Evolutionary conservation across 1,140 invertebrate genomes (phyloP).

Genomic region (Diprion similis): DNA sequence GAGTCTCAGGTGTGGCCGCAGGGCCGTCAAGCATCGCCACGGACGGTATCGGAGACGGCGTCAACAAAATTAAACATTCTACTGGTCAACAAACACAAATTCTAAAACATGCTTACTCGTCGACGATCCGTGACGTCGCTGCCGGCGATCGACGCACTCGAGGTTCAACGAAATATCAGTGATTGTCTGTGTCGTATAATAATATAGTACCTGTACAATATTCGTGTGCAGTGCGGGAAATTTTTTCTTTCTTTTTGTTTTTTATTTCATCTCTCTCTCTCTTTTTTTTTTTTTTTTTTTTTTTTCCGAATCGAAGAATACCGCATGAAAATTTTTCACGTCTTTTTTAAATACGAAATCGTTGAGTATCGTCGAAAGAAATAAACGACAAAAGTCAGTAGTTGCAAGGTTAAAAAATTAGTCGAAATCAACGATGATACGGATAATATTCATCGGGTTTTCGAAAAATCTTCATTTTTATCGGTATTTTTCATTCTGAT

Average conservation of each 20-base stretch:
- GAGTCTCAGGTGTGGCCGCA: neutral
- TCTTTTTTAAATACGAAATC: neutral
- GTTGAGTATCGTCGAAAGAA: neutral
- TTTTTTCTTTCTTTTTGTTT: no score
- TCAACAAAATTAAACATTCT: constrained; percentile 54
- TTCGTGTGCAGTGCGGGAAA: no score
- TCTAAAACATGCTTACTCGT: constrained; percentile 33
- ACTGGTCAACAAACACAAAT: constrained; percentile 50
- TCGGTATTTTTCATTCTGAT: neutral
- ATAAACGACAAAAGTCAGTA: neutral
- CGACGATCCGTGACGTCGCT: neutral
- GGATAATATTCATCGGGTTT: neutral
- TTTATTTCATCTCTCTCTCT: no score
- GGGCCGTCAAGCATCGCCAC: neutral
- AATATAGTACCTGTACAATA: neutral
- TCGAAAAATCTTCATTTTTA: neutral
- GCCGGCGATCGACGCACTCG: neutral
- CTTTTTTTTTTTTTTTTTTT: no score
- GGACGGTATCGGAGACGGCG: constrained; percentile 3
- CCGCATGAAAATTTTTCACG: neutral
- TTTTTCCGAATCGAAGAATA: neutral
- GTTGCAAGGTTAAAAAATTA: neutral
- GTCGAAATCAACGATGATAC: neutral
- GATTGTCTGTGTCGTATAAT: neutral
- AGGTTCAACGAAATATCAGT: neutral